Evolutionary conservation across 2,797 vertebrate genomes (phyloP), one percentile per base, ranked within the genome.

Genomic region (Premnoplex brunnescens): DNA sequence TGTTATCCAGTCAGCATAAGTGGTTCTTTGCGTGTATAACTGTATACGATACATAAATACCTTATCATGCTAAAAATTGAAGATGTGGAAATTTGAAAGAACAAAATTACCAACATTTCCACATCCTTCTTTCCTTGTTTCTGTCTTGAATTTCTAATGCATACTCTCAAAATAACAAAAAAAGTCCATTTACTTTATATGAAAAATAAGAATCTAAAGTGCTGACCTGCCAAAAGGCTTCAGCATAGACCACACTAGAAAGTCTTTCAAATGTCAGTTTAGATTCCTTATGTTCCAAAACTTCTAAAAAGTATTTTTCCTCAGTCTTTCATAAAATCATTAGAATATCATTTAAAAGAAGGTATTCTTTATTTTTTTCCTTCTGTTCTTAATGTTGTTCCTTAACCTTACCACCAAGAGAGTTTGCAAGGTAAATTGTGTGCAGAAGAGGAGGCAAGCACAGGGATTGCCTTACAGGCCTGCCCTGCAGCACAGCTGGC

Each of bases 401-500:
- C 49, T 80, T 84, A 58, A 51, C 64, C 19, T 88, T 66, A 78
- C 77, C 87, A 94, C 88, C 76, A 69, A 52, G 73, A 41, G 32
- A 39, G 48, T 63, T 63, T 92, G 58, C 82, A 92, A 64, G 91
- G 87, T 69, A 89, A 86, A 73, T 2, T 46, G 51, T 39, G 14
- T 73, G 82, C 68, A 55, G 56, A 66, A 92, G 84, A 21, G 64
- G 81, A 81, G 81, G 66, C 91, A 28, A 41, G 88, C 66, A 13
- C 51, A 39, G 58, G 66, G 75, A 37, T 15, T 92, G 66, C 66
- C 28, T 93, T 48, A 68, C 76, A 88, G 82, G 62, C 55, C 62
- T 88, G 82, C 79, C 73, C 76, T 2, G 9, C 7, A 6, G 79
- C 83, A 81, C 93, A 93, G 89, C 87, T 96, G 95, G 95, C 91